phyloP scores from a whole-genome alignment of 2,113 vertebrate species.

The Cyanoramphus novaezelandiae region DNA sequence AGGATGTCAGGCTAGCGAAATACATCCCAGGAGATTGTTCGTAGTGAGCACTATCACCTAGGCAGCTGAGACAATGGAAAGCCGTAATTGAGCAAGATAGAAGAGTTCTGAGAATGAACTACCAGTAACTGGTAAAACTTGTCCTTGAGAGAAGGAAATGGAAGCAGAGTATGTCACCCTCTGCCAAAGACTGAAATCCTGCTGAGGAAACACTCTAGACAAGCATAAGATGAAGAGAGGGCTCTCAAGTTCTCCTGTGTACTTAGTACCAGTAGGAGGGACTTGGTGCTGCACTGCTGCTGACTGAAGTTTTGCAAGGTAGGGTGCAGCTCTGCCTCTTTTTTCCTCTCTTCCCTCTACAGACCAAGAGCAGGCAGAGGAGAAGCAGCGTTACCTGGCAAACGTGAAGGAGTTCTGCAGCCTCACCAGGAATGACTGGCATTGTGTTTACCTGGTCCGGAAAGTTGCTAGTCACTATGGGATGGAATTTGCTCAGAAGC shows the following conservation, averaged over 20 bases:
- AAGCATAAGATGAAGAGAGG: background rate
- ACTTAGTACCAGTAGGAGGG: background rate
- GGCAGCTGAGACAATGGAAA: background rate
- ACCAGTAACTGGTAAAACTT: background rate
- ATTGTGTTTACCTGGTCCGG: constrained; percentile 85
- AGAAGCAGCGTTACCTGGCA: constrained; percentile 47
- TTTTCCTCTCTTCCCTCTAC: background rate
- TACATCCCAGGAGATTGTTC: background rate
- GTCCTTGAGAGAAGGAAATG: background rate
- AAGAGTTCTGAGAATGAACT: background rate
- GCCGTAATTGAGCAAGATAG: background rate
- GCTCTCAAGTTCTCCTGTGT: background rate
- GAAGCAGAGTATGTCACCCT: background rate
- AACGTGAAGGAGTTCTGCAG: constrained; percentile 73
- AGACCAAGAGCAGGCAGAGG: constrained; percentile 31
- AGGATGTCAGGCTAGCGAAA: background rate
- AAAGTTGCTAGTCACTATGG: constrained; percentile 80
- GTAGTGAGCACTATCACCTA: background rate
- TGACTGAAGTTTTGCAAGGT: background rate
- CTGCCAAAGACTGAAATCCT: background rate
- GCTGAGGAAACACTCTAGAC: background rate
- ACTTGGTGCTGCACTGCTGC: background rate
- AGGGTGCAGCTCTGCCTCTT: background rate
- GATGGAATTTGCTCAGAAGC: constrained; percentile 82
- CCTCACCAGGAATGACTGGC: constrained; percentile 80